Base-by-base conservation (phyloP, 1,140 invertebrate species). In the Lepidurus apus region DNA sequence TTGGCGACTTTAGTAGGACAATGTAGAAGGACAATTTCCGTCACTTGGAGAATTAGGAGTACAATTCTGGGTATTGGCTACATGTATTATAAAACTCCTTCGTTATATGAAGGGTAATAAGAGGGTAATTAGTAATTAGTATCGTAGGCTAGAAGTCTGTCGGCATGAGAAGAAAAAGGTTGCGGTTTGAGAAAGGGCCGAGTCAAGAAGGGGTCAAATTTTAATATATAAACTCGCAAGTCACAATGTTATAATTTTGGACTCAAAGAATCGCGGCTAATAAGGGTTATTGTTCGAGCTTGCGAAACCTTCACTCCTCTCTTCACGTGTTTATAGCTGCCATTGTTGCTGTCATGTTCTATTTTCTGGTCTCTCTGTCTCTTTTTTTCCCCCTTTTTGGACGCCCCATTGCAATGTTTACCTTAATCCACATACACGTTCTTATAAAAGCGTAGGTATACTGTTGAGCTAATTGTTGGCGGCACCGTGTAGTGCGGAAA, bases 391-490 rank as follows among this genome's bases (percentile, higher is more conserved):
- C 53, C n/a, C 53, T 65, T 13, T 65, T 13, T 0, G 1, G 53
- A 65, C 53, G 53, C 53, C 53, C 53, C 53, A 7, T 65, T 65
- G 13, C 21, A 65, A 65, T n/a, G 53, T 17, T 65, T 65, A 65
- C 53, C 53, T 13, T 65, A 21, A 65, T 65, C 17, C 21, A n/a
- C 53, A 65, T 65, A 65, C 53, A 47, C 10, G 45, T 47, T 65
- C 17, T 21, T 65, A 17, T 65, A 65, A 65, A 65, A 65, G 21
- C 17, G 17, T 1, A 65, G 53, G 53, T 65, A 21, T 65, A 65
- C 13, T 65, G 53, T 65, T 65, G 53, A n/a, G 53, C 53, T 65
- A 65, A 65, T 65, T 65, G 53, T 65, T 65, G n/a, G 53, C 10
- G 53, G 53, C 53, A 17, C 9, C 53, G 53, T 65, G 53, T 65